Evolutionary conservation across 2,797 vertebrate genomes (phyloP).

Genomic region (Knipowitschia caucasica): DNA sequence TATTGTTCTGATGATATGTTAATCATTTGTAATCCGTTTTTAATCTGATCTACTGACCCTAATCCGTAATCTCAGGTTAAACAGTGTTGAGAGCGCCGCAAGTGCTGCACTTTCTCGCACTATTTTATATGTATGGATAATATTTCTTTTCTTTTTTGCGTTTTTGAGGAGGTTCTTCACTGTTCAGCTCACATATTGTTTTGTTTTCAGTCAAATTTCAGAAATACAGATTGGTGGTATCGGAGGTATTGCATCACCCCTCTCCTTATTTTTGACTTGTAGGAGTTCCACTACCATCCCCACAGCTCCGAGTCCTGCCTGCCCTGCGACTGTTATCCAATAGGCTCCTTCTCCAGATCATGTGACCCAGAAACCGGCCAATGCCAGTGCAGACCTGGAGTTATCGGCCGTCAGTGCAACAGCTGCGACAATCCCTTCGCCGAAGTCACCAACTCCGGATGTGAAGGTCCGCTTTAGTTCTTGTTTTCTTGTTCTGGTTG

Average conservation of each 20-base stretch:
- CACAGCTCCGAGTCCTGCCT: constrained; percentile 86
- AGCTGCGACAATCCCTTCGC: constrained; percentile 94
- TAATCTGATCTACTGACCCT: constrained; percentile 53
- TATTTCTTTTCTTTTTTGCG: background rate
- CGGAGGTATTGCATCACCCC: background rate
- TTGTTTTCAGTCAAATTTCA: too few species aligned
- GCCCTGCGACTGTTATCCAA: constrained; percentile 95
- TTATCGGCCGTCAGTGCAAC: constrained; percentile 96
- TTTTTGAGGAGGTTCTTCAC: too few species aligned
- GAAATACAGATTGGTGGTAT: too few species aligned
- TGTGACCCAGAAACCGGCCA: constrained; percentile 88
- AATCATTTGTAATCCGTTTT: constrained; percentile 7
- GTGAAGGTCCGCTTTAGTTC: constrained; percentile 73
- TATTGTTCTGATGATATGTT: background rate
- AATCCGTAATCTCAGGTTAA: constrained; percentile 28
- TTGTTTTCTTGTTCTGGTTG: background rate
- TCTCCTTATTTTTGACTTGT: constrained; percentile 14
- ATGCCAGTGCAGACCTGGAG: constrained; percentile 91
- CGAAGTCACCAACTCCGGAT: constrained; percentile 93
- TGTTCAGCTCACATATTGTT: too few species aligned
- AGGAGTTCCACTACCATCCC: constrained; percentile 93
- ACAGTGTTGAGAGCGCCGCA: background rate
- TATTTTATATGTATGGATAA: background rate
- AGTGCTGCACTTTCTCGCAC: background rate
- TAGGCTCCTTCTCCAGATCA: constrained; percentile 91